Evolutionary conservation across 2,113 vertebrate genomes (phyloP).

Genomic region (Sardina pilchardus): DNA sequence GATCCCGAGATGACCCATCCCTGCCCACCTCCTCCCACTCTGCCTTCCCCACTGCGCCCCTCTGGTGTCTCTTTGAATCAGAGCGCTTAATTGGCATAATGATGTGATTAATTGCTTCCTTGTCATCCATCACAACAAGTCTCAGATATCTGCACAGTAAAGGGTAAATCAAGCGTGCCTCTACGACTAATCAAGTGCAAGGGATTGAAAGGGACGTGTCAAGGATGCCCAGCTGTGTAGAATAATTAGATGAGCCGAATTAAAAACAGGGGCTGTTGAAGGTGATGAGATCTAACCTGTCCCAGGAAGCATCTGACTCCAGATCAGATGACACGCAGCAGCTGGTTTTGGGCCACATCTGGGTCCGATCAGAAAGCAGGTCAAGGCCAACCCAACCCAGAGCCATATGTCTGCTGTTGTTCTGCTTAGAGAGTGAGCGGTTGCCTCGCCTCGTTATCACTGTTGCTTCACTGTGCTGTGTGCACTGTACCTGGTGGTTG

Average conservation of each 20-base stretch:
- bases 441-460: neutral
- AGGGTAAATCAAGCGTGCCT: slow-evolving; percentile 66
- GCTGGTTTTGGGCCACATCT: neutral
- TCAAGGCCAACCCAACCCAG: neutral
- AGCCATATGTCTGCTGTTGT: neutral
- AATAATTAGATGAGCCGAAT: slow-evolving; percentile 66
- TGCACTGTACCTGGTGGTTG: no score
- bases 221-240: slow-evolving; percentile 66
- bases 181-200: slow-evolving; percentile 65
- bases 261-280: slow-evolving; percentile 30
- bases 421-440: neutral
- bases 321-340: neutral
- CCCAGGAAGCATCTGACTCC: neutral
- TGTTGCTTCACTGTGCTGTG: no score
- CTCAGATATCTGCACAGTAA: slow-evolving; percentile 60
- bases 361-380: neutral
- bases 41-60: neutral
- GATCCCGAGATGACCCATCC: neutral
- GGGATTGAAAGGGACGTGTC: slow-evolving; percentile 56
- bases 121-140: slow-evolving; percentile 57
- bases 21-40: neutral
- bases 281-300: neutral
- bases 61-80: slow-evolving; percentile 44
- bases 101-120: slow-evolving; percentile 69
- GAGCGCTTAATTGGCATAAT: slow-evolving; percentile 61